These are phyloP conservation scores for Hymenochirus boettgeri DNA, from an alignment of 2,113 vertebrate species.

Conservation along the genomic window DNA sequence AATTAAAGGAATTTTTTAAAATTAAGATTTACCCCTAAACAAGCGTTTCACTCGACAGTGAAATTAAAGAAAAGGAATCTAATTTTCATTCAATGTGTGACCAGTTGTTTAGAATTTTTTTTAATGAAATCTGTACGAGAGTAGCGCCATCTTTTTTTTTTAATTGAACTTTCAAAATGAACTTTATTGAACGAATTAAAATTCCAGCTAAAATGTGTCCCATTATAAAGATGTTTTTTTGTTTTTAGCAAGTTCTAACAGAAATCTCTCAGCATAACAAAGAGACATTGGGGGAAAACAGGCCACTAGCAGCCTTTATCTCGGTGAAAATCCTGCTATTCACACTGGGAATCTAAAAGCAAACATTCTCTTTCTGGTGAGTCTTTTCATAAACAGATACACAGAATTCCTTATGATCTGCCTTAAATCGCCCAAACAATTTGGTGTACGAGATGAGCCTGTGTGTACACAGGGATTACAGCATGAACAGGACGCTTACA, in stretches of 20 bases:
- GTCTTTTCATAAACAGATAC: constrained; percentile 27
- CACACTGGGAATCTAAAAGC: constrained; percentile 21
- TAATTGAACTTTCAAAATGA: no score
- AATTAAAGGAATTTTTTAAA: no score
- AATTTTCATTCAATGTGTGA: no score
- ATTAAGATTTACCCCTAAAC: no score
- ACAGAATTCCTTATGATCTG: constrained; percentile 21
- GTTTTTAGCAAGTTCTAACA: constrained; percentile 23
- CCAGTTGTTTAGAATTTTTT: no score
- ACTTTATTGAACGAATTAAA: background rate
- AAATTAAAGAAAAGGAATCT: no score
- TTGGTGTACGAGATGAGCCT: constrained; percentile 36
- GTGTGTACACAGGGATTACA: constrained; percentile 49
- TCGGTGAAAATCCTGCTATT: background rate
- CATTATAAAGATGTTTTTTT: background rate
- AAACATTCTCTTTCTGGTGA: constrained; percentile 38
- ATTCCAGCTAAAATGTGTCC: background rate
- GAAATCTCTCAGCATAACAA: constrained; percentile 20
- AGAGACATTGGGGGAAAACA: constrained; percentile 14
- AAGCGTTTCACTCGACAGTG: no score
- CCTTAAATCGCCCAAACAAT: constrained; percentile 32
- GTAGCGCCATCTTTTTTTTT: no score
- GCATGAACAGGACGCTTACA: constrained; percentile 43
- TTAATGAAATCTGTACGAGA: no score
- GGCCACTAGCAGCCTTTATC: constrained; percentile 14